Base-by-base conservation (phyloP, 2,888 invertebrate species). In the Megaustenia siamemsis region DNA sequence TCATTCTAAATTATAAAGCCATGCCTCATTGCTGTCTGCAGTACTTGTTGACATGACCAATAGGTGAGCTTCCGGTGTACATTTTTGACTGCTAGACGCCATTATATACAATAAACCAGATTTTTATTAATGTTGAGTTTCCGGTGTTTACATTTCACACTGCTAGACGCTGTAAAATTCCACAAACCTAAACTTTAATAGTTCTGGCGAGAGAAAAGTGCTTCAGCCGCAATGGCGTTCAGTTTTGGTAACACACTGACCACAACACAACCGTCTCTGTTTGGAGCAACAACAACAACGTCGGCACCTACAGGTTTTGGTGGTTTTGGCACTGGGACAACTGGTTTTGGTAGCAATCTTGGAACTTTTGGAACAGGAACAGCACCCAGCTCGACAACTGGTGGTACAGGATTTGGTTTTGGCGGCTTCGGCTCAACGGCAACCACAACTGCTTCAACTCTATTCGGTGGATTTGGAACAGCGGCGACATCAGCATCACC, bases 381-480 rank as follows among this genome's bases (percentile, higher is more conserved):
- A 45, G 45, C 53, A 43, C 49, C 69, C 8, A 53, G 35, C 32
- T 35, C 69, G 38, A 77, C 60, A 18, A 40, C 60, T 15, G 49
- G 28, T 63, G 53, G 73, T 45, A 77, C 82, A 15, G 80, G 81
- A 8, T 84, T 86, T 71, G 73, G 79, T 73, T 86, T 86, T 79
- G 75, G 84, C 83, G 88, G 83, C 28, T 86, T 86, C 86, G 88
- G 86, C 32, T 75, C 88, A 38, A 76, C 88, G 8, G 79, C 86
- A 6, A 82, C 86, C 21, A 80, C 87, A 45, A 76, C 84, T 15
- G 32, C 83, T 12, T 49, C 87, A 28, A 79, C 86, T 49, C 75
- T 82, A 18, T 79, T 80, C 38, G 71, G 86, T 80, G 81, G 40
- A 10, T 88, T 88, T 84, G 87, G 88, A 43, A 83, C 87, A 1